phyloP scores from a whole-genome alignment of 2,797 vertebrate genomes.

The Luscinia megarhynchos region DNA sequence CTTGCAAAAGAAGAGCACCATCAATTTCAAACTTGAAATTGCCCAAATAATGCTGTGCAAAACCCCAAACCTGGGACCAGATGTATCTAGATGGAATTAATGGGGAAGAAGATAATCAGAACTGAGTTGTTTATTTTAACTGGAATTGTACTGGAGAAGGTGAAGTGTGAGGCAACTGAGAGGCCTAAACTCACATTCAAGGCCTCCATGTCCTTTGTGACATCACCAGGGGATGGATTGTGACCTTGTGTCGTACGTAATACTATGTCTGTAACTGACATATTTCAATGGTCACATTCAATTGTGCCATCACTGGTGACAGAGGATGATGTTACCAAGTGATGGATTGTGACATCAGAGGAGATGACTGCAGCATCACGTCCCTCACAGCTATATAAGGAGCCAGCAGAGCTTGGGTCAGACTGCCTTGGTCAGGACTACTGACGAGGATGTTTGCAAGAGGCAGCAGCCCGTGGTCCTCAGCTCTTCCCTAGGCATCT shows the following conservation, averaged over 20 bases:
- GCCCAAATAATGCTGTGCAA: background rate
- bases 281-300: too few relatives aligned
- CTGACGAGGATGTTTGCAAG: background rate
- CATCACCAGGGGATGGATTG: background rate
- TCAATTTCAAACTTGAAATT: background rate
- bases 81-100: background rate
- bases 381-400: background rate
- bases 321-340: background rate
- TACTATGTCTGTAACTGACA: background rate
- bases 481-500: background rate
- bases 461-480: rapidly evolving
- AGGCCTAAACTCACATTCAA: background rate
- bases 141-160: background rate
- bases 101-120: background rate
- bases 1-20: background rate
- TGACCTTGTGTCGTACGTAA: background rate
- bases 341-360: background rate
- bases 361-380: rapidly evolving
- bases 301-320: background rate
- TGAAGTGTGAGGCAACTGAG: background rate
- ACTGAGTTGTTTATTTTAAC: background rate
- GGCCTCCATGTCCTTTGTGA: background rate
- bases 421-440: background rate
- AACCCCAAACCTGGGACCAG: background rate
- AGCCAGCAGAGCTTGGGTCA: background rate